phyloP scores from a whole-genome alignment of 2,888 invertebrate genomes.

The Hirtodrosophila histrioides region DNA sequence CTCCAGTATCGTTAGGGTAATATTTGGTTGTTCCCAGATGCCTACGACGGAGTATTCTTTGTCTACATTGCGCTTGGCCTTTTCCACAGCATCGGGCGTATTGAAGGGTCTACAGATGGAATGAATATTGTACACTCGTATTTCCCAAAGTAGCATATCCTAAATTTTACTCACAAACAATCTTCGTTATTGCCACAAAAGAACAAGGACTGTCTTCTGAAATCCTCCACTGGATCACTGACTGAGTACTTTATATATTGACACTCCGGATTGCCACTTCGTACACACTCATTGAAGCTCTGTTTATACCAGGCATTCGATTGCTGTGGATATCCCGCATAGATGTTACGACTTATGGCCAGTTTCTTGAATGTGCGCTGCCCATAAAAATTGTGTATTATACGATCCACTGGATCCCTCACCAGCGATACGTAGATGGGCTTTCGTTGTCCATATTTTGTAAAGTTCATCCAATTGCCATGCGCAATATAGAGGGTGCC shows the following conservation, averaged over 20 bases:
- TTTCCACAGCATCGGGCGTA: slow-evolving; percentile 90
- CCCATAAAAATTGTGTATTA: slow-evolving; percentile 95
- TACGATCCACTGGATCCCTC: slow-evolving; percentile 93
- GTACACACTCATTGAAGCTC: slow-evolving; percentile 94
- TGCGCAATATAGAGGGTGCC: slow-evolving; percentile 94
- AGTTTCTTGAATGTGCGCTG: slow-evolving; percentile 88
- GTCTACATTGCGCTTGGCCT: slow-evolving; percentile 93
- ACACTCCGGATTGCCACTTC: slow-evolving; percentile 92
- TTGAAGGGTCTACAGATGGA: slow-evolving; percentile 90
- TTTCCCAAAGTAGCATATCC: neutral
- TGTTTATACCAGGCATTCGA: slow-evolving; percentile 87
- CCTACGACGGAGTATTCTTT: slow-evolving; percentile 94
- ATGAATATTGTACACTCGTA: neutral
- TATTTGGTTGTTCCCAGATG: slow-evolving; percentile 93
- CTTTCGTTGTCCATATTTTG: slow-evolving; percentile 89
- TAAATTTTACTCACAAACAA: slow-evolving; percentile 88
- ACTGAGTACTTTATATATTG: slow-evolving; percentile 91
- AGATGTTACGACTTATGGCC: slow-evolving; percentile 90
- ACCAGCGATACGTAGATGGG: slow-evolving; percentile 95
- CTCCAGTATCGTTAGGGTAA: slow-evolving; percentile 92
- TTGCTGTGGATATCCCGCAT: slow-evolving; percentile 85
- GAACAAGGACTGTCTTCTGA: slow-evolving; percentile 92
- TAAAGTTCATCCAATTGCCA: slow-evolving; percentile 94
- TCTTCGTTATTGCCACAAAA: slow-evolving; percentile 94
- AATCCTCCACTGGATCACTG: slow-evolving; percentile 92